phyloP scores from a whole-genome alignment of 2,113 vertebrate genomes.

The Mus musculus region DNA sequence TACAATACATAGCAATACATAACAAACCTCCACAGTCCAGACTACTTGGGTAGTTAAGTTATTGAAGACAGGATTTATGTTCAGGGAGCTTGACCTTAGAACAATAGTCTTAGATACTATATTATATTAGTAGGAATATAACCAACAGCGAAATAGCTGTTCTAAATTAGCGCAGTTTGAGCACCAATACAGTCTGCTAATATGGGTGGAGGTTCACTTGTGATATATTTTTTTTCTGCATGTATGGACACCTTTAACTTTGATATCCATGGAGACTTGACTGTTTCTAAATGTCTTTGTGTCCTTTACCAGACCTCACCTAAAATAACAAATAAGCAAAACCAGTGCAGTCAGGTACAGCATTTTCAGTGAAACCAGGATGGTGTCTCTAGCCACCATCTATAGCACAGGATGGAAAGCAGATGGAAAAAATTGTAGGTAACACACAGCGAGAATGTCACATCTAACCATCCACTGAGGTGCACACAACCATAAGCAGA shows the following conservation, averaged over 20 bases:
- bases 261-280: slow-evolving; percentile 24
- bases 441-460: slow-evolving; percentile 42
- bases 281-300: slow-evolving; percentile 50
- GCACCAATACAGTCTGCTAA: background rate
- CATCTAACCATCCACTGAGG: slow-evolving; percentile 26
- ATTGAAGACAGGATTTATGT: slow-evolving; percentile 4
- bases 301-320: background rate
- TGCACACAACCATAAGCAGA: background rate
- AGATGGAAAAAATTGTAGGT: background rate
- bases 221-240: slow-evolving; percentile 8
- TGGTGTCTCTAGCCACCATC: background rate
- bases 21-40: background rate
- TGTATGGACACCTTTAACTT: slow-evolving; percentile 8
- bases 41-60: background rate
- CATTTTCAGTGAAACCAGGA: slow-evolving; percentile 6
- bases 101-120: background rate
- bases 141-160: background rate
- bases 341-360: background rate
- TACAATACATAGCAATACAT: no score
- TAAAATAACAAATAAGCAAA: slow-evolving; percentile 35
- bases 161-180: background rate
- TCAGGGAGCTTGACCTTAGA: background rate
- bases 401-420: background rate
- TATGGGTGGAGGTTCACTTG: background rate
- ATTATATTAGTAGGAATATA: background rate